phyloP scores from a whole-genome alignment of 2,888 invertebrate species.

The Timema cristinae region DNA sequence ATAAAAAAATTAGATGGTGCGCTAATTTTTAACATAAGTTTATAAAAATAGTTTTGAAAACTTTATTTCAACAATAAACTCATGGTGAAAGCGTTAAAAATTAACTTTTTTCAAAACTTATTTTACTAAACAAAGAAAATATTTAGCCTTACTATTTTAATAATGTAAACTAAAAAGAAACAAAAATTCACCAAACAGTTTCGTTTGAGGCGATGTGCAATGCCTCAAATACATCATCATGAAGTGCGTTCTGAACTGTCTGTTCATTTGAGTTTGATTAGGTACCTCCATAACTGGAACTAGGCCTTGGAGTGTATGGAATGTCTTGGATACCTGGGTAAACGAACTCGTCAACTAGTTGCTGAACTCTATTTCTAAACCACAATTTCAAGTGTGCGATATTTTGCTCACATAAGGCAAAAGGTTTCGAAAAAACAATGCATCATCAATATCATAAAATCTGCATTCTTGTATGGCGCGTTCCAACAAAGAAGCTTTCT shows the following conservation, averaged over 20 bases:
- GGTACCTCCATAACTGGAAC: neutral
- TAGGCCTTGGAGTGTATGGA: neutral
- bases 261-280: neutral
- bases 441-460: neutral
- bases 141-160: too few relatives aligned
- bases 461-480: neutral
- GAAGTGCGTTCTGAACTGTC: neutral
- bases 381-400: neutral
- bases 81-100: neutral
- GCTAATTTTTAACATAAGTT: neutral
- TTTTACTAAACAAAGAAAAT: too few relatives aligned
- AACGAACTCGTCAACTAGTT: neutral
- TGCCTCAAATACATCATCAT: too few relatives aligned
- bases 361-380: neutral
- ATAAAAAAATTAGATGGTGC: neutral
- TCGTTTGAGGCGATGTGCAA: too few relatives aligned
- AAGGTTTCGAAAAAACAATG: conserved; percentile 5
- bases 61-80: neutral
- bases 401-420: conserved; percentile 2
- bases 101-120: too few relatives aligned
- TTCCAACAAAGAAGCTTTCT: neutral
- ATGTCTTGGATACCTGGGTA: neutral
- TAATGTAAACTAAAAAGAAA: too few relatives aligned
- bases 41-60: neutral
- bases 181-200: too few relatives aligned